A percentile compares a stretch with the other conserved stretches of the same genome.
Conservation (phyloP, 1,140 invertebrate genomes). For the Heliothis subflexa region DNA sequence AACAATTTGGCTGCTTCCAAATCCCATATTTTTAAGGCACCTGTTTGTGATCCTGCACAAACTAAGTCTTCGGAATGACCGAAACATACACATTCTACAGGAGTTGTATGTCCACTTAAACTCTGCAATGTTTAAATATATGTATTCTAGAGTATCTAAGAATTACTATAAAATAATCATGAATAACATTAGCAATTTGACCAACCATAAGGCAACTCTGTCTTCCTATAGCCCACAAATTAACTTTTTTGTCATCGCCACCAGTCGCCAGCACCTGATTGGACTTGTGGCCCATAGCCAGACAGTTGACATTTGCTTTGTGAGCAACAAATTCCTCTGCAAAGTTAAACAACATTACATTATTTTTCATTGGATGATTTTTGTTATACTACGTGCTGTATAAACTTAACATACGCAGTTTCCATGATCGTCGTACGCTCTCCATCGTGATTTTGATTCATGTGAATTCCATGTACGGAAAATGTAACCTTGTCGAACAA, state of each 20-base stretch:
- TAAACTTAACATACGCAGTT: slow-evolving; percentile 78
- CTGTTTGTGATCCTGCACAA: slow-evolving; percentile 97
- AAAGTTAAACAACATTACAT: slow-evolving; percentile 53
- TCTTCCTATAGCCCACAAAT: slow-evolving; percentile 98
- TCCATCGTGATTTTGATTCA: slow-evolving; percentile 73
- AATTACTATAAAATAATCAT: neutral
- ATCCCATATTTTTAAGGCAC: slow-evolving; percentile 98
- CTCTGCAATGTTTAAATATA: slow-evolving; percentile 88
- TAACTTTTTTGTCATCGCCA: slow-evolving; percentile 98
- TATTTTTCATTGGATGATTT: neutral
- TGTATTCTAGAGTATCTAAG: neutral
- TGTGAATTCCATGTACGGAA: slow-evolving; percentile 62
- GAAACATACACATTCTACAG: slow-evolving; percentile 98
- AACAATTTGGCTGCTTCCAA: slow-evolving; percentile 97
- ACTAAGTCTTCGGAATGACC: slow-evolving; percentile 97
- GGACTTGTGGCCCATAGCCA: slow-evolving; percentile 95
- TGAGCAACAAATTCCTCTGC: slow-evolving; percentile 97
- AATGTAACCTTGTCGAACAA: slow-evolving; percentile 57
- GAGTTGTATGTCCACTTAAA: slow-evolving; percentile 96
- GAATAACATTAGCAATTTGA: neutral
- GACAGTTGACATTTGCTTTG: slow-evolving; percentile 94
- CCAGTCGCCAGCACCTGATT: slow-evolving; percentile 96
- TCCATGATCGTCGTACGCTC: slow-evolving; percentile 81
- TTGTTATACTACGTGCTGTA: neutral
- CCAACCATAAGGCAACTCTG: slow-evolving; percentile 97